A percentile compares a stretch with the other conserved stretches of the same genome.
Conservation (phyloP, 2,113 vertebrate genomes). For the Pipa parva region DNA sequence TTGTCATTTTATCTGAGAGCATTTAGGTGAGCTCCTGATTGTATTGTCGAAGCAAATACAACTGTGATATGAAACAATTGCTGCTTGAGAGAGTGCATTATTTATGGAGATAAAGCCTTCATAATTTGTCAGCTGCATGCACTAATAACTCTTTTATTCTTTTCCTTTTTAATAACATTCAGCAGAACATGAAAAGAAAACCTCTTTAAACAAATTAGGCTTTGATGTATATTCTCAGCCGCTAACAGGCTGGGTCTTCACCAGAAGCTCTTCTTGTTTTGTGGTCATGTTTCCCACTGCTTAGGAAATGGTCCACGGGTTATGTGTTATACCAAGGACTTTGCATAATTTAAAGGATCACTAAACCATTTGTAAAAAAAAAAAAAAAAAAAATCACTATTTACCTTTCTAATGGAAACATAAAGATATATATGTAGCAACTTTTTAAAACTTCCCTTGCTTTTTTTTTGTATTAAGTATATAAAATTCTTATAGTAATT, state of each 20-base stretch:
- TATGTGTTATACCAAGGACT: too few relatives aligned
- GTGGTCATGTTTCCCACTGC: not conserved
- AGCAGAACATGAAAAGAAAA: slow-evolving; percentile 34
- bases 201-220: slow-evolving; percentile 33
- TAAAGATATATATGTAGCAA: too few relatives aligned
- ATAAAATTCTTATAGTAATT: too few relatives aligned
- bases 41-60: slow-evolving; percentile 35
- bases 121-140: slow-evolving; percentile 42
- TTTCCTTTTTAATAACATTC: slow-evolving; percentile 32
- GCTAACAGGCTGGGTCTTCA: slow-evolving; percentile 33
- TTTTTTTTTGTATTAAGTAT: too few relatives aligned
- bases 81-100: slow-evolving; percentile 38
- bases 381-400: too few relatives aligned
- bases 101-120: slow-evolving; percentile 34
- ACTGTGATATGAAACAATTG: slow-evolving; percentile 28
- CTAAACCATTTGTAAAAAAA: too few relatives aligned
- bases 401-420: too few relatives aligned
- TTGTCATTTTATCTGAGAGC: slow-evolving; percentile 28
- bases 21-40: slow-evolving; percentile 39
- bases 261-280: slow-evolving; percentile 8
- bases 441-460: too few relatives aligned
- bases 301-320: slow-evolving; percentile 2
- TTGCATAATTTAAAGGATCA: too few relatives aligned
- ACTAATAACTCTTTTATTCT: slow-evolving; percentile 41
- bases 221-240: slow-evolving; percentile 36